Base-by-base conservation (phyloP, 2,888 invertebrate genomes). In the Heliconius charithonia region DNA sequence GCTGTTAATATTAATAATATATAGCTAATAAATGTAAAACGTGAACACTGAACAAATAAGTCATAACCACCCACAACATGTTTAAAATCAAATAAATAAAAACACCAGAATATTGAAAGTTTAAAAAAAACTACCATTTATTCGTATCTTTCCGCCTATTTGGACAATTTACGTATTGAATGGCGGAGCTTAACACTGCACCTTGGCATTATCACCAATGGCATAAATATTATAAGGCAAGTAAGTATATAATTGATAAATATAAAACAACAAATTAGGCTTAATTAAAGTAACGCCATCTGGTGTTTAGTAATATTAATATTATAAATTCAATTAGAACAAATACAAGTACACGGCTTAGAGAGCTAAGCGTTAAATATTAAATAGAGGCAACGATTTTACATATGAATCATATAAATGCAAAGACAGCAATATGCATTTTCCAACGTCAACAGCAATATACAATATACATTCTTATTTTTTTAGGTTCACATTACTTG, bases 341-440 rank as follows among this genome's bases (percentile, higher is more conserved):
- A 71, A 59, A 22, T 59, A 72, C 27, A 66, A 66, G 16, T 63
- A 63, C 63, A 63, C 45, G 32, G 72, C 72, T 63, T 74, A 63
- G 74, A 74, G 74, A 74, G 74, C 74, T 72, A 72, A 72, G 72
- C 74, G n/a, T 62, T 62, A 63, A 74, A 41, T 74, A 63, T 59
- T 13, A n/a, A 19, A 63, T n/a, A 62, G 27, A 41, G 27, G 41
- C 62, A 37, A 74, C 74, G 63, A 74, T 74, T 65, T 74, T 12
- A 45, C 63, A 63, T 25, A 56, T 63, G 59, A 10, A 59, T n/a
- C 59, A 59, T 59, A 59, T 59, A 59, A 59, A 59, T n/a, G n/a
- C 10, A 59, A 59, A 59, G 22, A 59, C n/a, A 59, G n/a, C 59
- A 59, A 59, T n/a, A 10, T 59, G 51, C 19, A 19, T 51, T 51